Base-by-base conservation (phyloP, 2,888 invertebrate genomes). In the Lymantria dispar region DNA sequence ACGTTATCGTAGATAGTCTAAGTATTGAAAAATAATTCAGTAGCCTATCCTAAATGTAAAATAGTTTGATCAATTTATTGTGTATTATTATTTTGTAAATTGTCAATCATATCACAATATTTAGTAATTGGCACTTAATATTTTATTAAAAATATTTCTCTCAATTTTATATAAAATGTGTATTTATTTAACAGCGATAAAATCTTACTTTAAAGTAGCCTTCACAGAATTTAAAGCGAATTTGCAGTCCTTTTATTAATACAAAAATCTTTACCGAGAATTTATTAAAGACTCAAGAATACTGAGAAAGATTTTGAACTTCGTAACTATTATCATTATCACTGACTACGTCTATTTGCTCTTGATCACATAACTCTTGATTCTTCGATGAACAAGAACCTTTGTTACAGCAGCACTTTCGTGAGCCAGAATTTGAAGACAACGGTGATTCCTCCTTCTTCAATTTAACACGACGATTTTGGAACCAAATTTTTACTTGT, bases 401-500 rank as follows among this genome's bases (percentile, higher is more conserved):
- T 51, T 86, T 87, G 0, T 76, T 58, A 54, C 90, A 90, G 58
- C 91, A 91, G 50, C 89, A 89, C 52, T 84, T 85, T 54, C 83
- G 88, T 0, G 70, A 65, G 29, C 78, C 80, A 0, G 81, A 78
- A 1, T 84, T 83, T 0, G 71, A 58, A 8, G 68, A 60, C 63
- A 81, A 62, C 0, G 95, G 95, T 8, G 94, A 85, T 72, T 96
- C 96, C 62, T 97, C 97, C 74, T 98, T 98, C 92, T 98, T 98
- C 84, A 97, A 94, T 80, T 98, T 98, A 0, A 98, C 98, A 1
- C 98, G 93, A 7, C 98, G 93, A 82, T 98, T 98, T 80, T 98
- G 97, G 85, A 98, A 98, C 98, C 98, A 97, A 63, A 97, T 97
- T 82, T 97, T 98, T 59, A 98, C 98, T 89, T 98, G 98, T 76